These are phyloP conservation scores for Sarcophaga rosellei DNA, from an alignment of 2,888 invertebrate genomes.

Conservation along the genomic window DNA sequence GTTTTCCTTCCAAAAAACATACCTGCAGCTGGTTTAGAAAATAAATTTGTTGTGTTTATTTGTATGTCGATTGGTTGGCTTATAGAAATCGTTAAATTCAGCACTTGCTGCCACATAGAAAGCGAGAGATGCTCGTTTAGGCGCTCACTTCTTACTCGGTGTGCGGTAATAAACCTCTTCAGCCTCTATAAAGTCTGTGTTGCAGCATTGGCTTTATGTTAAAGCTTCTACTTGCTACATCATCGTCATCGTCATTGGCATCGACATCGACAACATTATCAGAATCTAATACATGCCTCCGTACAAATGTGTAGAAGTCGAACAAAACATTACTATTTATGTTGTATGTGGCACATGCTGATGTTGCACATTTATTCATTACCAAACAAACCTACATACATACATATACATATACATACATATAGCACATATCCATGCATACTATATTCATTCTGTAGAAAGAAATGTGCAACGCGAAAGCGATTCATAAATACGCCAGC, in stretches of 20 bases:
- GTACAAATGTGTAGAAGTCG: constrained; percentile 38
- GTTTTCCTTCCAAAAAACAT: too few species aligned
- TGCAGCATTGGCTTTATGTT: background rate
- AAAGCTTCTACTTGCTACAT: background rate
- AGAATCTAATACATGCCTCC: constrained; percentile 52
- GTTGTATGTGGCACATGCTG: constrained; percentile 49
- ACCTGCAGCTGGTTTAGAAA: too few species aligned
- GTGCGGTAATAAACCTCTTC: constrained; percentile 63
- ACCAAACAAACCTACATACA: background rate
- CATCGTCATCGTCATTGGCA: background rate
- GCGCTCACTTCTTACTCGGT: constrained; percentile 29
- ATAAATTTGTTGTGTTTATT: too few species aligned
- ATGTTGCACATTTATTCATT: constrained; percentile 40
- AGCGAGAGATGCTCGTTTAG: constrained; percentile 26
- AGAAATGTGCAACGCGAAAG: constrained; percentile 18
- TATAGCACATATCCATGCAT: background rate
- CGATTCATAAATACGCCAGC: background rate
- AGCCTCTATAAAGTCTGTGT: constrained; percentile 39
- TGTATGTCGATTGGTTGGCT: too few species aligned
- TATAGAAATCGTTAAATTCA: constrained; percentile 38
- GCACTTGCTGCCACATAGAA: constrained; percentile 56
- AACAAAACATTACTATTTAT: constrained; percentile 18
- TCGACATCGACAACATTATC: constrained; percentile 40
- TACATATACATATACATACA: background rate
- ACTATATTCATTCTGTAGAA: background rate